Conservation (phyloP, 2,888 invertebrate species). For the Psylliodes chrysocephalus region DNA sequence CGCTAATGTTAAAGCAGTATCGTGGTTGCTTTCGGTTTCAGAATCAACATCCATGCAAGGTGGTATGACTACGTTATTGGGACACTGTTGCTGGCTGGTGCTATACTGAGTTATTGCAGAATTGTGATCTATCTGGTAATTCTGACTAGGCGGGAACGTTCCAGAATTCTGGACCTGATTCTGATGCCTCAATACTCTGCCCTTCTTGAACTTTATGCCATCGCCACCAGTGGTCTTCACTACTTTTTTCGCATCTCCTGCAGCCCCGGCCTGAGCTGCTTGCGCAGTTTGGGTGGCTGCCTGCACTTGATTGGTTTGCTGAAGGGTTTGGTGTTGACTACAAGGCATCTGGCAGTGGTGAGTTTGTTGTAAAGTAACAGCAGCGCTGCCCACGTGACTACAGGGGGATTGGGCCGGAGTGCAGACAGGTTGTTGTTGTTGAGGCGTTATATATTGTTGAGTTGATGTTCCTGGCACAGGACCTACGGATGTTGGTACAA, state of each 20-base stretch:
- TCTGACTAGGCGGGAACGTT: conserved; percentile 63
- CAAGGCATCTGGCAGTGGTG: conserved; percentile 51
- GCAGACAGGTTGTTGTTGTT: conserved; percentile 45
- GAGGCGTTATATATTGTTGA: conserved; percentile 52
- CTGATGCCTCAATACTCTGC: conserved; percentile 62
- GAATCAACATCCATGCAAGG: conserved; percentile 92
- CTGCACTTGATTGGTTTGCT: conserved; percentile 67
- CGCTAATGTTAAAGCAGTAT: conserved; percentile 96
- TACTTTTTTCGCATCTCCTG: conserved; percentile 55
- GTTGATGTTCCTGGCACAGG: conserved; percentile 50
- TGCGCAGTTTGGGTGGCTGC: conserved; percentile 73
- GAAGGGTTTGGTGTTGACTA: conserved; percentile 54
- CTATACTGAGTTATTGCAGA: conserved; percentile 60
- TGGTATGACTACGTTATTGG: conserved; percentile 58
- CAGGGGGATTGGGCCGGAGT: conserved; percentile 50
- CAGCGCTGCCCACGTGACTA: conserved; percentile 48
- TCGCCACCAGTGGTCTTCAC: conserved; percentile 48
- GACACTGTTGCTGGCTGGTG: conserved; percentile 41
- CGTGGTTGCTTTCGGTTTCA: conserved; percentile 98
- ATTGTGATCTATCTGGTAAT: conserved; percentile 67
- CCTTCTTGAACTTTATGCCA: conserved; percentile 63
- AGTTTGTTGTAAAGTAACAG: conserved; percentile 48
- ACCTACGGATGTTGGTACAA: conserved; percentile 55
- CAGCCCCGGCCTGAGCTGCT: conserved; percentile 43
- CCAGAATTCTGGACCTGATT: conserved; percentile 58